Percentiles rank a stretch among this genome's conserved stretches.
Evolutionary conservation across 2,113 vertebrate species (phyloP).

Genomic region (Lasiurus borealis): DNA sequence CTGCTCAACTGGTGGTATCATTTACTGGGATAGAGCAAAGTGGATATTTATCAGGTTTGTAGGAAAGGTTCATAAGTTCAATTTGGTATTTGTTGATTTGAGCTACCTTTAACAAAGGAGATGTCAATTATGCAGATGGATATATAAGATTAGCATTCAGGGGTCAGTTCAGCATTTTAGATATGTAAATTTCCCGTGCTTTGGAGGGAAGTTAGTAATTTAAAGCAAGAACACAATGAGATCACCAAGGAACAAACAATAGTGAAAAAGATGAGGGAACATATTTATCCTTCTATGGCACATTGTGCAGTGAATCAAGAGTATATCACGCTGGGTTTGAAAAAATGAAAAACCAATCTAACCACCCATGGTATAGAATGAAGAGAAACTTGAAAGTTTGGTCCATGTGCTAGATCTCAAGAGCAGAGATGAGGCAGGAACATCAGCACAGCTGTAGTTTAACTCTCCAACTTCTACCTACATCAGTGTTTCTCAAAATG

Average conservation of each 20-base stretch:
- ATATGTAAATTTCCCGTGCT: background rate
- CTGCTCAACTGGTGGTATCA: background rate
- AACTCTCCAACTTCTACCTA: background rate
- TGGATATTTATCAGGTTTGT: background rate
- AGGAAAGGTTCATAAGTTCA: background rate
- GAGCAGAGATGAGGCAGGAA: background rate
- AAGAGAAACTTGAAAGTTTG: background rate
- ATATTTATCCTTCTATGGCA: background rate
- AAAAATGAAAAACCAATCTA: background rate
- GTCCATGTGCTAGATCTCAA: background rate
- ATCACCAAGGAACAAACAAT: background rate
- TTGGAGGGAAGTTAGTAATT: background rate
- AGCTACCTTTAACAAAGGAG: background rate
- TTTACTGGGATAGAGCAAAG: background rate
- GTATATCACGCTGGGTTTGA: background rate
- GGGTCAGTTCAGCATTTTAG: background rate
- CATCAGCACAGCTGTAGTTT: background rate
- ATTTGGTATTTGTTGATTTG: background rate
- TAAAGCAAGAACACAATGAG: conserved; percentile 23
- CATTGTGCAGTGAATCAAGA: conserved; percentile 15
- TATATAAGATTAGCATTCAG: background rate
- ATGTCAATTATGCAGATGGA: background rate
- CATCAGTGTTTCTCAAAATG: background rate
- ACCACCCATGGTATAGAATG: background rate
- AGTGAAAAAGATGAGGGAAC: background rate